phyloP scores from a whole-genome alignment of 2,888 invertebrate genomes.

The Cantharis nigra region DNA sequence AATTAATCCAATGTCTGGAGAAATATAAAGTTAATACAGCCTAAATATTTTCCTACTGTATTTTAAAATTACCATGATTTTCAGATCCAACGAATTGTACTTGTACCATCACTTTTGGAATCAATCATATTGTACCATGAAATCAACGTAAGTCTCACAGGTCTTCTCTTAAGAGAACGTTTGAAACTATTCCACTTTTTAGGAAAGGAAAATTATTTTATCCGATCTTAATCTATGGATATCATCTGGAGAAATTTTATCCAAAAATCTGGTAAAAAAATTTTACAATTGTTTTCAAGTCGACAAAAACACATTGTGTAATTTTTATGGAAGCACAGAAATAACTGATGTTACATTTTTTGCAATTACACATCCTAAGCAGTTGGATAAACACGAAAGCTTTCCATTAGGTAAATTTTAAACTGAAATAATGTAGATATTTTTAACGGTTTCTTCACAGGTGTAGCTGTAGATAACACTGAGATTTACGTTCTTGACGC shows the following conservation, averaged over 20 bases:
- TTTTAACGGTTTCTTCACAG: constrained; percentile 52
- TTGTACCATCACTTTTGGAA: constrained; percentile 82
- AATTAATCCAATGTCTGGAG: constrained; percentile 50
- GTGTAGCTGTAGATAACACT: constrained; percentile 78
- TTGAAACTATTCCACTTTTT: no score
- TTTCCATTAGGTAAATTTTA: constrained; percentile 75
- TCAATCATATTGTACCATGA: constrained; percentile 78
- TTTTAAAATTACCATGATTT: constrained; percentile 35
- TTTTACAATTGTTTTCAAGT: constrained; percentile 76
- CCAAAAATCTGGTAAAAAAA: constrained; percentile 70
- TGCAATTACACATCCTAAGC: constrained; percentile 64
- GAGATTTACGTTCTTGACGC: constrained; percentile 78
- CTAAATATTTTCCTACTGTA: background rate
- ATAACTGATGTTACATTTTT: constrained; percentile 89
- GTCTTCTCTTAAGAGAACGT: no score
- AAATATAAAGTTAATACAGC: background rate
- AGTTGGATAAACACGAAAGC: constrained; percentile 66
- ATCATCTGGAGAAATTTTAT: constrained; percentile 85
- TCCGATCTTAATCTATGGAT: constrained; percentile 75
- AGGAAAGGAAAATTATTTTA: constrained; percentile 58
- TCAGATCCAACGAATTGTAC: constrained; percentile 74
- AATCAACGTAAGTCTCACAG: constrained; percentile 55
- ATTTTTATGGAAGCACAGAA: constrained; percentile 91
- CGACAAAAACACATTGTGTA: constrained; percentile 70
- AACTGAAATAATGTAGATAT: background rate